Evolutionary conservation across 2,888 invertebrate genomes (phyloP), one percentile per base, ranked within the genome.

Genomic region (Platycheirus rosarum): DNA sequence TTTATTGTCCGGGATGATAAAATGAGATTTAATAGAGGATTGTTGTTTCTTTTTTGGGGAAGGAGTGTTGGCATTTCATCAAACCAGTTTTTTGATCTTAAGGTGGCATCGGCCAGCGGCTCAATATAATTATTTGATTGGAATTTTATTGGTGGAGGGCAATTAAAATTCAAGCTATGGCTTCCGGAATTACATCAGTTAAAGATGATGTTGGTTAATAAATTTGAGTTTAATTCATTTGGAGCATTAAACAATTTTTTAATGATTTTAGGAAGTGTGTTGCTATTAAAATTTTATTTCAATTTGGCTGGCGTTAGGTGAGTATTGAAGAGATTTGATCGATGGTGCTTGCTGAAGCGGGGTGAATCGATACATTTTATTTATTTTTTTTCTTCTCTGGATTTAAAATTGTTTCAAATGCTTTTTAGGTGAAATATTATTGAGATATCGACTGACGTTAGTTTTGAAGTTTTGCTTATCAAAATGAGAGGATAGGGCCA

Each of bases 151-250:
- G 46, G 35, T 71, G 66, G 66, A 32, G 48, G 66, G 76, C 60
- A 82, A 77, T 82, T 82, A 82, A 82, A 66, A 77, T 51, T 60
- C 80, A 82, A 82, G 65, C 62, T 55, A 55, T 68, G 55, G 68
- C 82, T 82, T 82, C 82, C 82, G 82, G 82, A 53, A 76, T 80
- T 80, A 76, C 75, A 51, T 29, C 49, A 57, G 55, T 57, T 40
- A 57, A 57, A 23, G 40, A 23, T n/a, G n/a, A n/a, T n/a, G 60
- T 60, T 32, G 16, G 60, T 51, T 35, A 57, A 70, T 75, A 80
- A 65, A 70, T 70, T 70, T 48, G 8, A 60, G 60, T 70, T 70
- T 44, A 65, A 60, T 70, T 80, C 23, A 9, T 18, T 65, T 60
- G 44, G 44, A 29, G 42, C 26, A 60, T 80, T 40, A 68, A 62